A percentile compares a stretch with the other conserved stretches of the same genome.
These are phyloP conservation scores for Brenthis hecate DNA, from an alignment of 2,888 invertebrate genomes.

Conservation along the genomic window DNA sequence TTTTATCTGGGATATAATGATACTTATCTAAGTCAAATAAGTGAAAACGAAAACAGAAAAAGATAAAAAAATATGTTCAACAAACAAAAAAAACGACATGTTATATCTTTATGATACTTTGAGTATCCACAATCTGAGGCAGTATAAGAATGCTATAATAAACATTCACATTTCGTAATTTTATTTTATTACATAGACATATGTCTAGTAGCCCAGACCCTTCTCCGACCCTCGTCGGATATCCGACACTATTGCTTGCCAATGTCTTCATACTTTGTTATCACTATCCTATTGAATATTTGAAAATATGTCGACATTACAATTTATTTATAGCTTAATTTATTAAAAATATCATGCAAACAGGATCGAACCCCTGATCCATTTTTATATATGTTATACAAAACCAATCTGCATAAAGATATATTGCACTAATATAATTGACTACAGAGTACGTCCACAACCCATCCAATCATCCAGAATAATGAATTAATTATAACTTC, in stretches of 20 bases:
- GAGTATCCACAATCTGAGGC: constrained; percentile 12
- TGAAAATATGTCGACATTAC: constrained; percentile 35
- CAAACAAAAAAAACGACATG: neutral
- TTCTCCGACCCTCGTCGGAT: constrained; percentile 68
- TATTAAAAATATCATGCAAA: too few relatives aligned
- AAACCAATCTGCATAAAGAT: too few relatives aligned
- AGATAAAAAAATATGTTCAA: constrained; percentile 14
- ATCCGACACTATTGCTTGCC: constrained; percentile 65
- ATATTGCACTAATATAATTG: too few relatives aligned
- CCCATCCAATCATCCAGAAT: neutral
- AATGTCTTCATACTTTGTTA: constrained; percentile 69
- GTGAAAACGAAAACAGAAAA: constrained; percentile 41
- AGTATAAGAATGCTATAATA: constrained; percentile 34
- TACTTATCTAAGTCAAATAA: too few relatives aligned
- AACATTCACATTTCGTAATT: constrained; percentile 41
- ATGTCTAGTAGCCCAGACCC: constrained; percentile 66
- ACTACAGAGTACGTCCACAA: neutral
- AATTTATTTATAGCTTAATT: too few relatives aligned
- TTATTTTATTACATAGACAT: constrained; percentile 67
- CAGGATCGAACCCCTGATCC: too few relatives aligned
- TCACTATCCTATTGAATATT: constrained; percentile 56
- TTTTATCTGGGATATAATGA: too few relatives aligned
- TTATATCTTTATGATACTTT: constrained; percentile 15
- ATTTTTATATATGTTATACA: too few relatives aligned
- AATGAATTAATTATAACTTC: constrained; percentile 6